Evolutionary conservation across 2,797 vertebrate genomes (phyloP).

Genomic region (Alcedo quadribrachys): DNA sequence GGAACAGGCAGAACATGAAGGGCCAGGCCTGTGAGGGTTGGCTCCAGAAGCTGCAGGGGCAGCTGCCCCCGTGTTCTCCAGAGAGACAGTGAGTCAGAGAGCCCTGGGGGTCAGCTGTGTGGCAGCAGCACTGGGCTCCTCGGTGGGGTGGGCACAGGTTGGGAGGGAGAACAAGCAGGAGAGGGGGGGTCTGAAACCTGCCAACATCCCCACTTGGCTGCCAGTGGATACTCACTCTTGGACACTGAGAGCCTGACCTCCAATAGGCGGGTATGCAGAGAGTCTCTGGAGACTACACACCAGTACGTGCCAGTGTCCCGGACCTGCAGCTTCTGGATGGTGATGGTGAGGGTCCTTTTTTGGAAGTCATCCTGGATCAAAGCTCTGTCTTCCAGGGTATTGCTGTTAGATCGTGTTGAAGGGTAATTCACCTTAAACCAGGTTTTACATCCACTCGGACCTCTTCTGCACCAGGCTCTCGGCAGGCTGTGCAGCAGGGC

Average conservation of each 20-base stretch:
- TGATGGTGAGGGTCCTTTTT: accelerated
- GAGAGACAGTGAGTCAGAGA: not conserved
- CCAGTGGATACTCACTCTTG: not conserved
- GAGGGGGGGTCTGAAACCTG: not conserved
- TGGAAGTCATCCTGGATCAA: accelerated
- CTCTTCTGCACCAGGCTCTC: not conserved
- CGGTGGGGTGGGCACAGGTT: accelerated
- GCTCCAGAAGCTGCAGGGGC: accelerated
- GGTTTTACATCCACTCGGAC: accelerated
- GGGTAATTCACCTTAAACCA: accelerated
- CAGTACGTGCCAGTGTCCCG: not conserved
- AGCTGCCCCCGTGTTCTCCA: not conserved
- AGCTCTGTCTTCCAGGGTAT: accelerated
- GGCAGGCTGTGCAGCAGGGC: accelerated
- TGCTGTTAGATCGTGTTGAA: accelerated
- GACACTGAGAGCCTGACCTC: conserved; percentile 12
- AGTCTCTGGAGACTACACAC: accelerated
- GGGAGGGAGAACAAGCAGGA: not conserved
- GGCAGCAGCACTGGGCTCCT: not conserved
- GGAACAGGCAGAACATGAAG: not conserved
- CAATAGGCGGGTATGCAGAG: accelerated
- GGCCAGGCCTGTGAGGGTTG: not conserved
- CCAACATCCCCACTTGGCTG: not conserved
- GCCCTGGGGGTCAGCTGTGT: not conserved
- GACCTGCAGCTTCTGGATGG: not conserved